Percentiles rank a stretch among this genome's conserved stretches.
Conservation (phyloP, 2,888 invertebrate species). For the Agriotes lineatus region DNA sequence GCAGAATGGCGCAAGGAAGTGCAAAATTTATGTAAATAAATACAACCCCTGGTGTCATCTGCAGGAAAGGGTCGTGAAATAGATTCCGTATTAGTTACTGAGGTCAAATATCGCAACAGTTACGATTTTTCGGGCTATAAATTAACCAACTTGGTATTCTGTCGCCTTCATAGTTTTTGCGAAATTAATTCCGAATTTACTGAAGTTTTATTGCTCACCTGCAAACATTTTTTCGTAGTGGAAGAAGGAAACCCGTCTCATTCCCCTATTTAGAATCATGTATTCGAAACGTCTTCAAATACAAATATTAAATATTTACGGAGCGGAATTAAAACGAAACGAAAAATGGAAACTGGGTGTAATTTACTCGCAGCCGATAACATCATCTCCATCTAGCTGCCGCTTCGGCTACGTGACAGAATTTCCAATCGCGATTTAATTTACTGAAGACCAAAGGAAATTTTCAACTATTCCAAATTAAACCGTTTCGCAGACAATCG, state of each 20-base stretch:
- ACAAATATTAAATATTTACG: not conserved
- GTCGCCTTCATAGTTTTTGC: no score
- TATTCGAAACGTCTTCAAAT: not conserved
- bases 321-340: slow-evolving; percentile 1
- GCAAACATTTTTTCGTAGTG: no score
- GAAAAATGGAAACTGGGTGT: not conserved
- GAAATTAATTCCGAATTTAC: not conserved
- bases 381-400: not conserved
- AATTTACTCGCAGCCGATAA: slow-evolving; percentile 8
- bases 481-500: slow-evolving; percentile 18
- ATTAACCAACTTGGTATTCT: no score
- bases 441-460: slow-evolving; percentile 18
- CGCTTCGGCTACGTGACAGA: slow-evolving; percentile 7
- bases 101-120: not conserved
- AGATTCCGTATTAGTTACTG: not conserved
- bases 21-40: slow-evolving; percentile 14
- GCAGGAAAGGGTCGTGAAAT: slow-evolving; percentile 13
- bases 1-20: not conserved
- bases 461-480: slow-evolving; percentile 14
- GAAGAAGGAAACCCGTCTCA: not conserved
- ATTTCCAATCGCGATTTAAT: slow-evolving; percentile 17
- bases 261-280: not conserved
- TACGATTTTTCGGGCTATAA: no score
- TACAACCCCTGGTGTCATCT: slow-evolving; percentile 15
- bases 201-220: not conserved